Evolutionary conservation across 1,140 invertebrate species (phyloP).

Genomic region (Drosophila paulistorum): DNA sequence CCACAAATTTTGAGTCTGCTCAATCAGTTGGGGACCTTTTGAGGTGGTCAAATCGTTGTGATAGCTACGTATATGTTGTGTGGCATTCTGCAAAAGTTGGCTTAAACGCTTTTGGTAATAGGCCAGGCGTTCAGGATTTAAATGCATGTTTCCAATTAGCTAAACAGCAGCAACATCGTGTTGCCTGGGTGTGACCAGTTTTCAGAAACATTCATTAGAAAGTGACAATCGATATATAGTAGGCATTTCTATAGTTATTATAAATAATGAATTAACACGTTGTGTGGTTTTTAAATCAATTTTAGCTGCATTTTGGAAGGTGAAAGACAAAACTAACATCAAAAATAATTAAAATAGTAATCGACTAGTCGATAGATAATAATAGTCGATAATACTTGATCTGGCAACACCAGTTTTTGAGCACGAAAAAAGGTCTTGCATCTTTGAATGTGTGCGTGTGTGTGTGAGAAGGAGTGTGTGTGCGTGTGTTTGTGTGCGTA

Average conservation of each 20-base stretch:
- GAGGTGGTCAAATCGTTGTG: background rate
- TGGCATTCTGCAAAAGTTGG: slow-evolving; percentile 29
- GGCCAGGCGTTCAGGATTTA: slow-evolving; percentile 31
- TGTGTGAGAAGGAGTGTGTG: background rate
- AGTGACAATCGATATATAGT: background rate
- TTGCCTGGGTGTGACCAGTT: background rate
- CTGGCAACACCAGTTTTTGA: background rate
- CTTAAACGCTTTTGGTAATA: slow-evolving; percentile 26
- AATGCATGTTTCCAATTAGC: slow-evolving; percentile 28
- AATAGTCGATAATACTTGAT: too few species aligned
- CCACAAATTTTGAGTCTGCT: slow-evolving; percentile 40
- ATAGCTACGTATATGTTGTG: slow-evolving; percentile 28
- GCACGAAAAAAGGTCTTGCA: background rate
- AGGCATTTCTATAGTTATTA: background rate
- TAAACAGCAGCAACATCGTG: slow-evolving; percentile 5
- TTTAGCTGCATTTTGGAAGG: too few species aligned
- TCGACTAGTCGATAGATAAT: too few species aligned
- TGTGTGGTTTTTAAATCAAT: too few species aligned
- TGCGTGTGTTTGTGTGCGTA: background rate
- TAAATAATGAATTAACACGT: too few species aligned
- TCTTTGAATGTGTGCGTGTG: background rate
- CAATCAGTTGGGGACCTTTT: slow-evolving; percentile 8
- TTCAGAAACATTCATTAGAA: background rate
- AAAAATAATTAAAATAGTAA: too few species aligned
- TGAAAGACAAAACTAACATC: too few species aligned